Evolutionary conservation across 2,113 vertebrate species (phyloP).

Genomic region (Syrmaticus mikado): DNA sequence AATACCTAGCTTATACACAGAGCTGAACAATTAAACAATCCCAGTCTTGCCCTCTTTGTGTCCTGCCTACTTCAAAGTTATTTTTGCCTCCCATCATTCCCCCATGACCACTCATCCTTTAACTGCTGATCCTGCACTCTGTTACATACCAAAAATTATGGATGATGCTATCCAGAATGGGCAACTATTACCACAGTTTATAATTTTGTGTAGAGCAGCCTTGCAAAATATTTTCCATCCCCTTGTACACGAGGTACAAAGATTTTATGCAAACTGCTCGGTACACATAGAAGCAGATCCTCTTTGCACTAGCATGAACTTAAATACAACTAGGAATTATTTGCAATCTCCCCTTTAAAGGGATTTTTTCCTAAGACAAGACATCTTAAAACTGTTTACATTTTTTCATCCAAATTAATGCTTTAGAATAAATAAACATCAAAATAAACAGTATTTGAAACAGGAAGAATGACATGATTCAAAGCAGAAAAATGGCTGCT

Average conservation of each 20-base stretch:
- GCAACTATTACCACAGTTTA: background rate
- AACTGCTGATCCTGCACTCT: background rate
- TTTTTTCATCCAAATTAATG: background rate
- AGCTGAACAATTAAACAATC: background rate
- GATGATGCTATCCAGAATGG: background rate
- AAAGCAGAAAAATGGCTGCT: background rate
- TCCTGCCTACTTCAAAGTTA: background rate
- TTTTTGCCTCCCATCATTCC: background rate
- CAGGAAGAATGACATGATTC: background rate
- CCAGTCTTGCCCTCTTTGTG: background rate
- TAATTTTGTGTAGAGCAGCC: background rate
- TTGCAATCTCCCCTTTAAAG: background rate
- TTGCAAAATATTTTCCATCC: background rate
- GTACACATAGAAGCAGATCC: background rate
- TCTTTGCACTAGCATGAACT: background rate
- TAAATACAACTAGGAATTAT: background rate
- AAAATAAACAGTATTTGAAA: background rate
- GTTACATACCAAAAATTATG: background rate
- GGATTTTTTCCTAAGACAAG: background rate
- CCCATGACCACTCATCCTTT: background rate
- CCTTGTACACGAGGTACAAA: background rate
- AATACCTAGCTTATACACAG: background rate
- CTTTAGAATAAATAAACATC: background rate
- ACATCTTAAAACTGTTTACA: fast-evolving
- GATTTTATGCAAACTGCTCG: background rate